Evolutionary conservation across 2,888 invertebrate genomes (phyloP).

Genomic region (Campaea margaritaria): DNA sequence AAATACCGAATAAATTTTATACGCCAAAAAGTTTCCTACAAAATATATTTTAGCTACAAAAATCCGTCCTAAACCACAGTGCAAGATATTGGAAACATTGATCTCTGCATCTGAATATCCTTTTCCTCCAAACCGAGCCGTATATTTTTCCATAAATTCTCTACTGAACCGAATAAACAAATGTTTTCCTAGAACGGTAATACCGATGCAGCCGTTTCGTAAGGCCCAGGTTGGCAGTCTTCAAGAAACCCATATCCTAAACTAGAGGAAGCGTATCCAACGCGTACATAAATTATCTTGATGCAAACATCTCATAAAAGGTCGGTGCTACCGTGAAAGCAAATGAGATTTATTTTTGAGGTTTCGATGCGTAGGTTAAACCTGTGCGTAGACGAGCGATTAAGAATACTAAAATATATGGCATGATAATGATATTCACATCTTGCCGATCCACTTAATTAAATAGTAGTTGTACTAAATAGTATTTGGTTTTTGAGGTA

Average conservation of each 20-base stretch:
- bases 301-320: conserved; percentile 40
- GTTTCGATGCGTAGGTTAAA: too few relatives aligned
- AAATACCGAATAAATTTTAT: too few relatives aligned
- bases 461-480: too few relatives aligned
- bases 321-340: conserved; percentile 25
- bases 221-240: conserved; percentile 34
- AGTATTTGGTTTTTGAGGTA: too few relatives aligned
- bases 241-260: conserved; percentile 38
- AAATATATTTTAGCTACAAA: too few relatives aligned
- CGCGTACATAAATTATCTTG: conserved; percentile 38
- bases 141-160: conserved; percentile 24
- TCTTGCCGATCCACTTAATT: too few relatives aligned
- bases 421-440: too few relatives aligned
- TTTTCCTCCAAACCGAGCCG: not conserved
- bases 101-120: conserved; percentile 1
- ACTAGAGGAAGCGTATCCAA: conserved; percentile 27
- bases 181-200: conserved; percentile 34
- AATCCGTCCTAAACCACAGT: too few relatives aligned
- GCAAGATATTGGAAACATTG: conserved; percentile 1
- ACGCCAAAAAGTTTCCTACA: too few relatives aligned
- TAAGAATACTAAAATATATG: too few relatives aligned
- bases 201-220: conserved; percentile 29
- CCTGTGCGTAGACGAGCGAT: too few relatives aligned
- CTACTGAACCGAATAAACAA: conserved; percentile 33
- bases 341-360: too few relatives aligned